phyloP scores from a whole-genome alignment of 2,888 invertebrate genomes.

The Parthenolecanium corni region DNA sequence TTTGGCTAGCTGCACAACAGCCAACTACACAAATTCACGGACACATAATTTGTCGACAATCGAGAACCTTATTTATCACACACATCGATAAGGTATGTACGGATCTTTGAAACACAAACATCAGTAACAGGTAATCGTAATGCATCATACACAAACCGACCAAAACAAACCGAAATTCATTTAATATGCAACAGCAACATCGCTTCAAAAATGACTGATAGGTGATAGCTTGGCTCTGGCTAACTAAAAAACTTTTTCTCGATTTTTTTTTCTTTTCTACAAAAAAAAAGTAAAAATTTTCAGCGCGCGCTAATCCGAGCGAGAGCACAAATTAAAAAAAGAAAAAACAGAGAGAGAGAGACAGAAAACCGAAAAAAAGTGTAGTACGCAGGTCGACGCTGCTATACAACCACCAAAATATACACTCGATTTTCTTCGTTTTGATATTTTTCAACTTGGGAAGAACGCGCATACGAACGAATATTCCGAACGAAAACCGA shows the following conservation, averaged over 20 bases:
- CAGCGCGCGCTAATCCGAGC: slow-evolving; percentile 27
- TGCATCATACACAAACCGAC: neutral
- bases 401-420: neutral
- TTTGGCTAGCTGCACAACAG: no score
- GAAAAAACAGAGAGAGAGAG: no score
- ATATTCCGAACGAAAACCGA: neutral
- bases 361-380: slow-evolving; percentile 18
- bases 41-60: neutral
- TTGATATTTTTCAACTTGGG: neutral
- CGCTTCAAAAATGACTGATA: slow-evolving; percentile 19
- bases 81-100: slow-evolving; percentile 8
- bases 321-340: slow-evolving; percentile 25
- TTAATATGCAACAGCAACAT: slow-evolving; percentile 10
- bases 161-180: slow-evolving; percentile 19
- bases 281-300: slow-evolving; percentile 22
- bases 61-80: slow-evolving; percentile 7
- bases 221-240: slow-evolving; percentile 10
- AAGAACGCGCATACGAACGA: neutral
- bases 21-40: neutral
- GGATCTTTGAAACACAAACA: neutral
- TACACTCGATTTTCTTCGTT: neutral
- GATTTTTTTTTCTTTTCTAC: slow-evolving; percentile 13
- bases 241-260: neutral
- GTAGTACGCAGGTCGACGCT: slow-evolving; percentile 19
- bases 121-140: slow-evolving; percentile 11